Conservation (phyloP, 2,113 vertebrate genomes). For the Mus pahari region DNA sequence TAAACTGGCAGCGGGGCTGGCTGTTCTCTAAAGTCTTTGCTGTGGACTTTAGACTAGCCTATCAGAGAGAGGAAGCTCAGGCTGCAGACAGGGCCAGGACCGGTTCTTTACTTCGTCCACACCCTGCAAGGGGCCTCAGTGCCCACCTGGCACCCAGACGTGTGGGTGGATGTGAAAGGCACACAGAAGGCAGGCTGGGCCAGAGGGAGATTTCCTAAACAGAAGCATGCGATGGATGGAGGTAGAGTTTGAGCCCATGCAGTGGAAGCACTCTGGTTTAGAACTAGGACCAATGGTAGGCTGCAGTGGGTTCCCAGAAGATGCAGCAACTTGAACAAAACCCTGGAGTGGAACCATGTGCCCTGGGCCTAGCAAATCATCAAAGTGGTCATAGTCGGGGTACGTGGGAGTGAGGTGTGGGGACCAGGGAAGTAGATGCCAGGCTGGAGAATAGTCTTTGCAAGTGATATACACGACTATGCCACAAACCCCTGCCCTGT, state of each 20-base stretch:
- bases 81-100: neutral
- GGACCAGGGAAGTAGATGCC: neutral
- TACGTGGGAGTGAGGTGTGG: neutral
- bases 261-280: neutral
- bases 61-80: constrained; percentile 17
- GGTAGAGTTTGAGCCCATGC: neutral
- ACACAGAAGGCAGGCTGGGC: neutral
- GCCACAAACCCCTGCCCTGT: neutral
- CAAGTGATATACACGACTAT: neutral
- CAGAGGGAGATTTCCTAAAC: neutral
- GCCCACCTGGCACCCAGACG: neutral
- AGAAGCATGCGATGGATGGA: neutral
- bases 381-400: neutral
- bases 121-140: neutral
- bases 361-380: neutral
- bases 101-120: neutral
- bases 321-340: neutral
- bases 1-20: neutral
- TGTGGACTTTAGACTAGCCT: constrained; percentile 19
- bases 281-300: neutral
- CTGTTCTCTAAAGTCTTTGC: neutral
- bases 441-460: neutral
- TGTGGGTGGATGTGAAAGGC: neutral
- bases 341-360: neutral
- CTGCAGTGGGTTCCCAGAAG: neutral